These are phyloP conservation scores for Dione vanillae DNA, from an alignment of 2,888 invertebrate genomes.

Conservation along the genomic window DNA sequence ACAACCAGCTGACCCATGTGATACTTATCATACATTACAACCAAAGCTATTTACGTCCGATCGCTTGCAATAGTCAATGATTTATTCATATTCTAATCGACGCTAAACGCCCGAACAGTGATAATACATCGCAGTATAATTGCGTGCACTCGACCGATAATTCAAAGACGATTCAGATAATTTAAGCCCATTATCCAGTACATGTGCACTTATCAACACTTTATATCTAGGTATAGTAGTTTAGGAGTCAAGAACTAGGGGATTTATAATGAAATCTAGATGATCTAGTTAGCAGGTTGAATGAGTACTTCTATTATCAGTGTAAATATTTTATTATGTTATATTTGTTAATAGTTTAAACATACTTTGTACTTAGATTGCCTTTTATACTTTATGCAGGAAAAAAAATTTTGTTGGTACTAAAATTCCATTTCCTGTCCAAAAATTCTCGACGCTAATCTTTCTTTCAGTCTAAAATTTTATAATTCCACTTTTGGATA, in stretches of 20 bases:
- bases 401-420: no score
- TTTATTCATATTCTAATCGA: constrained; percentile 56
- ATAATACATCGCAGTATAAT: constrained; percentile 60
- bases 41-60: constrained; percentile 43
- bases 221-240: constrained; percentile 5
- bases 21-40: constrained; percentile 31
- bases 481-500: no score
- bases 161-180: constrained; percentile 59
- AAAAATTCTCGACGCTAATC: no score
- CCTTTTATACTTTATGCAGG: no score
- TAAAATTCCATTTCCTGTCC: no score
- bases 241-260: background rate
- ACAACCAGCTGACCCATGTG: constrained; percentile 7
- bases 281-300: background rate
- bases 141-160: constrained; percentile 59
- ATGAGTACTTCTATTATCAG: background rate
- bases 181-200: constrained; percentile 20
- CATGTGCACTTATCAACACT: constrained; percentile 18
- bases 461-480: no score
- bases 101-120: constrained; percentile 54
- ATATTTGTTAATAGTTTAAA: no score
- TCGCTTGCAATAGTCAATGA: constrained; percentile 47
- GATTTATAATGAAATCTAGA: background rate
- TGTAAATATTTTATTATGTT: no score
- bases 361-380: no score